These are phyloP conservation scores for Drosophila ercepeae DNA, from an alignment of 1,140 invertebrate species.

Conservation along the genomic window DNA sequence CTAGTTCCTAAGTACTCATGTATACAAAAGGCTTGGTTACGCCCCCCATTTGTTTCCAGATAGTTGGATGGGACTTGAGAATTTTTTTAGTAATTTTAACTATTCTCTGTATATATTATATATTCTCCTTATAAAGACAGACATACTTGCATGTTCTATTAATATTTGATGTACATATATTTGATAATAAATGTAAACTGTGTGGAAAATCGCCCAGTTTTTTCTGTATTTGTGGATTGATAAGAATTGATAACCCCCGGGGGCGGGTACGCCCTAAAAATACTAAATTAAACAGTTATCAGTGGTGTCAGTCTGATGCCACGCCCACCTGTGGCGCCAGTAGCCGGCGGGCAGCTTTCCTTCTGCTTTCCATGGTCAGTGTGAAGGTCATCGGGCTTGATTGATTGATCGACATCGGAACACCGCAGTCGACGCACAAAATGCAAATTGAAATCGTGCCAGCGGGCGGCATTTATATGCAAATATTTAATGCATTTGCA, in stretches of 20 bases:
- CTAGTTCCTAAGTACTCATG: constrained; percentile 55
- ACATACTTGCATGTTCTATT: constrained; percentile 4
- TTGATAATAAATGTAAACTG: constrained; percentile 49
- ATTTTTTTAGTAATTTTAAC: constrained; percentile 10
- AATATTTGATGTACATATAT: constrained; percentile 25
- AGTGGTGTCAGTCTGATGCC: constrained; percentile 13
- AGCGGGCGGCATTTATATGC: constrained; percentile 43
- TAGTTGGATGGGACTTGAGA: constrained; percentile 2
- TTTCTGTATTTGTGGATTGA: constrained; percentile 4
- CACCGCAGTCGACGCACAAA: constrained; percentile 31
- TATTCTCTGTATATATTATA: constrained; percentile 18
- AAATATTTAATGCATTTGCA: constrained; percentile 61
- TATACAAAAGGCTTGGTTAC: constrained; percentile 7
- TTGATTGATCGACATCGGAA: constrained; percentile 55
- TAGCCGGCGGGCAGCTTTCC: not conserved
- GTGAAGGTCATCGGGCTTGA: constrained; percentile 52
- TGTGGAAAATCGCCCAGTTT: constrained; percentile 17
- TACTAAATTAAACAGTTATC: constrained; percentile 13
- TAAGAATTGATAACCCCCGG: constrained; percentile 21
- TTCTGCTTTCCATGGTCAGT: constrained; percentile 31
- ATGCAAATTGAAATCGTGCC: constrained; percentile 63
- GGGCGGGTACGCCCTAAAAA: constrained; percentile 27
- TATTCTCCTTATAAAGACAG: constrained; percentile 30
- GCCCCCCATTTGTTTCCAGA: constrained; percentile 1
- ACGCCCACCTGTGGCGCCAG: constrained; percentile 47